phyloP scores from a whole-genome alignment of 2,797 vertebrate genomes.

The Scomberomorus guttatus region DNA sequence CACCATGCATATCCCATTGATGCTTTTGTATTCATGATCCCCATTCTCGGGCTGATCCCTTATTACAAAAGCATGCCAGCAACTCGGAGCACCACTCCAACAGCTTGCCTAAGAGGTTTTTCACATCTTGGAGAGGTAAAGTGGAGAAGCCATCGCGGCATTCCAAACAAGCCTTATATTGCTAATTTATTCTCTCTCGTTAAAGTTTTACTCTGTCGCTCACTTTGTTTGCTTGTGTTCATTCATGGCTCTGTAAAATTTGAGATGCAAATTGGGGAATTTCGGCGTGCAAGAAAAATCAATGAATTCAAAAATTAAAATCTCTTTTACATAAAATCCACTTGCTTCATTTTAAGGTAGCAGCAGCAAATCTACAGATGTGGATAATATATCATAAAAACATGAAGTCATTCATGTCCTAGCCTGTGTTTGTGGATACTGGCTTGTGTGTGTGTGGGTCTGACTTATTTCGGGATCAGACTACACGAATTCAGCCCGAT shows the following conservation, averaged over 20 bases:
- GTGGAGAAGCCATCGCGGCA: slow-evolving; percentile 48
- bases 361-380: slow-evolving; percentile 40
- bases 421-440: slow-evolving; percentile 17
- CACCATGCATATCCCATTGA: slow-evolving; percentile 66
- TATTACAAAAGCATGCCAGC: slow-evolving; percentile 72
- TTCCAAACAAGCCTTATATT: slow-evolving; percentile 55
- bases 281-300: slow-evolving; percentile 23
- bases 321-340: slow-evolving; percentile 19
- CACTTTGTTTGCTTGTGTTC: slow-evolving; percentile 51
- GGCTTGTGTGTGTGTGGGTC: background rate
- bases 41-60: slow-evolving; percentile 68
- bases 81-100: slow-evolving; percentile 50
- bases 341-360: slow-evolving; percentile 32
- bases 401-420: slow-evolving; percentile 47
- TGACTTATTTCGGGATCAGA: too few species aligned
- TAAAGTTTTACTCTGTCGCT: slow-evolving; percentile 61
- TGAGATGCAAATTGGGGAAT: slow-evolving; percentile 51
- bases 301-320: slow-evolving; percentile 12
- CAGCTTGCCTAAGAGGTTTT: slow-evolving; percentile 68
- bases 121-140: slow-evolving; percentile 63
- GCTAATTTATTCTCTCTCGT: slow-evolving; percentile 65
- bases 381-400: slow-evolving; percentile 56
- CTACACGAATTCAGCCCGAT: too few species aligned
- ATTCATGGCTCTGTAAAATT: slow-evolving; percentile 47
- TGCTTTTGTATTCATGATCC: slow-evolving; percentile 77